Base-by-base conservation (phyloP, 2,797 vertebrate species). In the Lepilemur septentrionalis region DNA sequence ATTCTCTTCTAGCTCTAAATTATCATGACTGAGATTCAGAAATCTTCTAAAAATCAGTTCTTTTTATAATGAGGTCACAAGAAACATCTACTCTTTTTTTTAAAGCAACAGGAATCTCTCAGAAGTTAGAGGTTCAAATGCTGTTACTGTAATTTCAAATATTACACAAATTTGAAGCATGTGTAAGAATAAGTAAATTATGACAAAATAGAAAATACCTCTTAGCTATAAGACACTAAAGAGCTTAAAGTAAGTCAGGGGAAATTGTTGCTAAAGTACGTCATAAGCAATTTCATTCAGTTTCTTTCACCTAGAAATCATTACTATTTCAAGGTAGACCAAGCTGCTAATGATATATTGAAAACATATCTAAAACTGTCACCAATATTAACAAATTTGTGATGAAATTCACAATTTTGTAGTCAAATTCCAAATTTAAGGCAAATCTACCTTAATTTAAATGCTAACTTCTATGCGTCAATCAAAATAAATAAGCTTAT, bases 221-320 rank as follows among this genome's bases (percentile, higher is more conserved):
- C 76, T 63, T 23, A 76, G n/a, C 23, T 65, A 73, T 28, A 93
- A 89, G 52, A 83, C 4, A 23, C 35, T 75, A 6, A 92, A 69
- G 18, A 70, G 3, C 35, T 67, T 38, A 69, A 67, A 67, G 25
- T 57, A 82, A 85, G 59, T 38, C 25, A 57, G 30, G 59, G n/a
- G 50, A 86, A 96, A 89, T 4, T 83, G 32, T 63, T 70, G 28
- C 52, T 93, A 80, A 94, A 92, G 50, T 85, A 86, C 13, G 67
- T 3, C 57, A 4, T 70, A 88, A 84, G 30, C 7, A 55, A 83
- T 80, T 83, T 91, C 32, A 72, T 83, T 91, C 32, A 76, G 17
- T 92, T 92, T 84, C 59, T 96, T 88, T 92, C 61, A 88, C 35
- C 38, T 81, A 63, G 35, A 90, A 43, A 70, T 69, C 69, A 82